phyloP scores from a whole-genome alignment of 1,140 invertebrate genomes.

The Anastrepha obliqua region DNA sequence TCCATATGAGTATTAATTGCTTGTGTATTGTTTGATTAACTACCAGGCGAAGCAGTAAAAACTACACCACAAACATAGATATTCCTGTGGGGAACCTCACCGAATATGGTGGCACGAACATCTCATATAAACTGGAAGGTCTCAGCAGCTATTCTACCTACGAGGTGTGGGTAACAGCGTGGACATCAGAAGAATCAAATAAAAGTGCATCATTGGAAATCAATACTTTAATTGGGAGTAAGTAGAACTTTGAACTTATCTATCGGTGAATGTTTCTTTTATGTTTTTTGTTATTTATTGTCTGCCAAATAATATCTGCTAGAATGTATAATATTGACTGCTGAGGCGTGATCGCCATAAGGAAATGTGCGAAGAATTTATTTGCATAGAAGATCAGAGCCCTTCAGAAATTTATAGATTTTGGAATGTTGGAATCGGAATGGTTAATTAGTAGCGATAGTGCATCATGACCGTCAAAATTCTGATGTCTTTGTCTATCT shows the following conservation, averaged over 20 bases:
- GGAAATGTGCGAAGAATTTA: too few species aligned
- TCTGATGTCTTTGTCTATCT: too few species aligned
- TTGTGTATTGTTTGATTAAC: not conserved
- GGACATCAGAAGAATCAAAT: constrained; percentile 40
- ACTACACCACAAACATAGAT: not conserved
- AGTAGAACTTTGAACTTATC: not conserved
- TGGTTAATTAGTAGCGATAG: too few species aligned
- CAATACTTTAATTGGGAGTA: constrained; percentile 56
- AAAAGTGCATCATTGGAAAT: constrained; percentile 21
- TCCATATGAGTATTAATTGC: not conserved
- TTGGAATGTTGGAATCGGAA: too few species aligned
- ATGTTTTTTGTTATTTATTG: too few species aligned
- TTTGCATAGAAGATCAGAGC: too few species aligned
- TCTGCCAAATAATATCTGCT: too few species aligned
- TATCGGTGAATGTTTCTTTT: not conserved
- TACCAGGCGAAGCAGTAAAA: not conserved
- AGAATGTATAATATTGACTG: too few species aligned
- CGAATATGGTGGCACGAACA: not conserved
- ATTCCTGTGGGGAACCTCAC: not conserved
- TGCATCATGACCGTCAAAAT: too few species aligned
- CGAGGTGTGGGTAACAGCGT: constrained; percentile 53
- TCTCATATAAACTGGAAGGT: not conserved
- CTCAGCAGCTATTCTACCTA: constrained; percentile 54
- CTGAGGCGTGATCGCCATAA: too few species aligned
- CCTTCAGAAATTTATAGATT: too few species aligned